These are phyloP conservation scores for Pseudonaja textilis DNA, from an alignment of 2,113 vertebrate genomes.

Conservation along the genomic window DNA sequence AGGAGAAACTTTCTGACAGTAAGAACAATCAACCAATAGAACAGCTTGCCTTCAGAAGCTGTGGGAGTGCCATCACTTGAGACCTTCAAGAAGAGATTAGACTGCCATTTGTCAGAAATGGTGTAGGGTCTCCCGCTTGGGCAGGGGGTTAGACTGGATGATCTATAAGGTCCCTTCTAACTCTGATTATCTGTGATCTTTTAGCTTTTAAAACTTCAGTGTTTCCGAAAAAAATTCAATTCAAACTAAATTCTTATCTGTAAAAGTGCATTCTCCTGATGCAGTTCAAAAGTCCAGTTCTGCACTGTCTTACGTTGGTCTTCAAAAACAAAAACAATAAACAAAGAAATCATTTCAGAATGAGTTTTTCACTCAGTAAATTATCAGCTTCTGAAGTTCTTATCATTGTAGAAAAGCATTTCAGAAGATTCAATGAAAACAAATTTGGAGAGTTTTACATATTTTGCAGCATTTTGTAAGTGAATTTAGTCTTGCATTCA, in stretches of 20 bases:
- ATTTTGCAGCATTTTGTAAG: slow-evolving; percentile 30
- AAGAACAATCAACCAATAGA: no score
- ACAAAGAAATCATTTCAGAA: neutral
- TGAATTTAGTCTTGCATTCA: slow-evolving; percentile 75
- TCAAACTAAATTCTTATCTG: neutral
- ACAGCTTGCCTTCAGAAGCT: no score
- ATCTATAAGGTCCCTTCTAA: no score
- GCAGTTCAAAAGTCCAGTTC: neutral
- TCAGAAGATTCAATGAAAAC: slow-evolving; percentile 35
- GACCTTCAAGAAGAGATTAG: no score
- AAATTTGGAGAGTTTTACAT: slow-evolving; percentile 31
- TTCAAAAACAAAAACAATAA: neutral
- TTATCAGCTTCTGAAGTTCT: neutral
- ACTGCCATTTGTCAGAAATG: no score
- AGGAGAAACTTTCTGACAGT: no score
- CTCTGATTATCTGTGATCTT: no score
- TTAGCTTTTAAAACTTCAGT: neutral
- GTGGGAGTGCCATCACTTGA: no score
- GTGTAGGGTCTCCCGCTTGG: no score
- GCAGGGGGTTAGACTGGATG: no score
- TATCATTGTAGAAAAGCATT: neutral
- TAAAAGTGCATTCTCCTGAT: neutral
- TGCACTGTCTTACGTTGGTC: neutral
- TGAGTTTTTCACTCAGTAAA: neutral
- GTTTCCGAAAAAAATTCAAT: neutral